Percentiles rank a stretch among this genome's conserved stretches.
Conservation (phyloP, 2,113 vertebrate species). For the Toxotes jaculatrix region DNA sequence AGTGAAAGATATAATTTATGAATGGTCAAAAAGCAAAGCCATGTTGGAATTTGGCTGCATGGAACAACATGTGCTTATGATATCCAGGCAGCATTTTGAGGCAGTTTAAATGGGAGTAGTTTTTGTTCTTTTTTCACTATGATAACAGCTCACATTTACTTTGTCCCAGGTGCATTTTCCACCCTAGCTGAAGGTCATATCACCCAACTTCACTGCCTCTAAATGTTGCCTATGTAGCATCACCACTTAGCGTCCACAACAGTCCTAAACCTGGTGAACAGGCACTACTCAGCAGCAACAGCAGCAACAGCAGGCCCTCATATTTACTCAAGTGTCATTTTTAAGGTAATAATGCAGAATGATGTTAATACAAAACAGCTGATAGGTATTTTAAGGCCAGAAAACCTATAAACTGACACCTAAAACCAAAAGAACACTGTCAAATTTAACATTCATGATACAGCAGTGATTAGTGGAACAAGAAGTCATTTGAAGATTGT, state of each 20-base stretch:
- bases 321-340: background rate
- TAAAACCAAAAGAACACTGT: background rate
- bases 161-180: background rate
- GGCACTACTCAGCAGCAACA: slow-evolving; percentile 20
- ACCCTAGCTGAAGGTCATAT: background rate
- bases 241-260: background rate
- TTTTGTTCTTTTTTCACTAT: background rate
- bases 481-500: slow-evolving; percentile 5
- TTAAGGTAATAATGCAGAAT: background rate
- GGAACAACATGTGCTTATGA: slow-evolving; percentile 17
- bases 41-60: slow-evolving; percentile 34
- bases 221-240: slow-evolving; percentile 34
- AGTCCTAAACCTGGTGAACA: slow-evolving; percentile 7
- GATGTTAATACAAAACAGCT: background rate
- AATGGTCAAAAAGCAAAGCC: slow-evolving; percentile 48
- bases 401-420: background rate
- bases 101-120: slow-evolving; percentile 4
- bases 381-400: background rate
- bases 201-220: slow-evolving; percentile 16
- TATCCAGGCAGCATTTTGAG: slow-evolving; percentile 43
- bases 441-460: background rate
- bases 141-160: background rate
- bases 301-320: slow-evolving; percentile 28
- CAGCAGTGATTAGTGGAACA: background rate
- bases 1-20: slow-evolving; percentile 17